Conservation (phyloP, 2,888 invertebrate species). For the Myathropa florea region DNA sequence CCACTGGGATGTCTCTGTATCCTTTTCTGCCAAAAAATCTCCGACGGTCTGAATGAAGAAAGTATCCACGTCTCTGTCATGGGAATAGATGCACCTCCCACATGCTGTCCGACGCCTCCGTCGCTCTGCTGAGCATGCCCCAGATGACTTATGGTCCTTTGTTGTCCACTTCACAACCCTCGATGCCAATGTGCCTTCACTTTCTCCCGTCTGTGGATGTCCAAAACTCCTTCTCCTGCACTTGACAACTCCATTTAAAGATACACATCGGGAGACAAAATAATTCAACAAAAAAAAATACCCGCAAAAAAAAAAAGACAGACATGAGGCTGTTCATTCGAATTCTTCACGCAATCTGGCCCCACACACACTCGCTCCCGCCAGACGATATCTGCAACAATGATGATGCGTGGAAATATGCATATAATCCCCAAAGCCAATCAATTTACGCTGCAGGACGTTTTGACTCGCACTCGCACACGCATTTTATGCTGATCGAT, state of each 20-base stretch:
- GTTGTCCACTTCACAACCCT: not conserved
- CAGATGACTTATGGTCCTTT: not conserved
- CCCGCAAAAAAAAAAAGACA: not conserved
- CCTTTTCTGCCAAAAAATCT: not conserved
- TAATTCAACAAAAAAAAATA: no score
- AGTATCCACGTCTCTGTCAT: not conserved
- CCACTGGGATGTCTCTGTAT: no score
- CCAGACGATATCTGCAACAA: conserved; percentile 16
- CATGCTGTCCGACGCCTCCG: not conserved
- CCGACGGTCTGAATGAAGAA: not conserved
- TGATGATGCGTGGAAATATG: conserved; percentile 19
- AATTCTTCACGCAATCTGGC: not conserved
- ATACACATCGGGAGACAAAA: not conserved
- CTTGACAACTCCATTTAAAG: not conserved
- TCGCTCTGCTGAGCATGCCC: not conserved
- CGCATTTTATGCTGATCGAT: conserved; percentile 48
- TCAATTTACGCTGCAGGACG: conserved; percentile 51
- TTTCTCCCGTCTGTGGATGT: not conserved
- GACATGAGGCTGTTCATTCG: not conserved
- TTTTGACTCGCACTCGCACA: conserved; percentile 28
- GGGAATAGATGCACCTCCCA: not conserved
- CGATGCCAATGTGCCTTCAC: not conserved
- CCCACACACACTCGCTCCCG: not conserved
- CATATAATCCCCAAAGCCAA: conserved; percentile 50
- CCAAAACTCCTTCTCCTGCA: not conserved